Evolutionary conservation across 2,888 invertebrate species (phyloP), one percentile per base, ranked within the genome.

Genomic region (Adela reaumurella): DNA sequence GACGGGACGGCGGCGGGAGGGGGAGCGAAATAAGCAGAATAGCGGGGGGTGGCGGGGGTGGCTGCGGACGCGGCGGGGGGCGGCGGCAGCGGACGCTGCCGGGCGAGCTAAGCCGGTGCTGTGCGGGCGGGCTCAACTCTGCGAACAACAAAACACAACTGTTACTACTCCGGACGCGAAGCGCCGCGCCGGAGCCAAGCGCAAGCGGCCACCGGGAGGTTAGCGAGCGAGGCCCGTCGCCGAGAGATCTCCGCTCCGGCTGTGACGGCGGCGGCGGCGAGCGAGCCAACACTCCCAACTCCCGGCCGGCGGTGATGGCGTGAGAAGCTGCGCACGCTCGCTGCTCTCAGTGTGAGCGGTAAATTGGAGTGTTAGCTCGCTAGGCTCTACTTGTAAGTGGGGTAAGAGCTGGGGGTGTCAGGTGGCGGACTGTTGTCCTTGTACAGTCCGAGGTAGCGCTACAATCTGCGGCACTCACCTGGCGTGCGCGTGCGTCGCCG

Each of bases 71-170:
- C 46, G 50, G 49, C 52, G 52, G 55, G 53, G 50, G 50, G 45
- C 51, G 47, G 54, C 51, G 47, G 52, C 49, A 52, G 50, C 70
- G 73, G 68, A 45, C 54, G 49, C 53, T 52, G 45, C 48, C 45
- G 48, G 53, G 76, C 74, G 74, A 73, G 68, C 68, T 51, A 76
- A 77, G 76, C 74, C 76, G 78, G 72, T 72, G 74, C 70, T 72
- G 68, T 76, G 77, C 72, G 72, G 77, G 74, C 68, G 77, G 74
- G 68, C 73, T 73, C 76, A 78, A 77, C 70, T 80, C 79, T 80
- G 80, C 73, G 78, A 79, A 80, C 79, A 80, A 80, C 74, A 79
- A 80, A 77, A 77, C 74, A 77, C 74, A 77, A 69, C 66, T 70
- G 76, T 77, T 78, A 77, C 64, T 77, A 49, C 74, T 74, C 74